Evolutionary conservation across 1,140 invertebrate species (phyloP).

Genomic region (Ruditapes philippinarum): DNA sequence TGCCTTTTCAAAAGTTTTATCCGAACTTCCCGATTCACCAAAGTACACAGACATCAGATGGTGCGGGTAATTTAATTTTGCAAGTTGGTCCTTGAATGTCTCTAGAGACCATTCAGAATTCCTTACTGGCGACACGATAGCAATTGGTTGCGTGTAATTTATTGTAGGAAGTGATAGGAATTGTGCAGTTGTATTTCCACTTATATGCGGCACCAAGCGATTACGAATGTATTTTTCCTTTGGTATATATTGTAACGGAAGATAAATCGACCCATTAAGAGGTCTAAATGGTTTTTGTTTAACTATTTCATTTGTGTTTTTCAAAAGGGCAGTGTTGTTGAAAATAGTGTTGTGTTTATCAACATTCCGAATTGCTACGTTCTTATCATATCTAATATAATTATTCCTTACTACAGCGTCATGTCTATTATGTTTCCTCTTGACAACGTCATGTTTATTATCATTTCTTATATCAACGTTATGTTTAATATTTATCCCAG

Average conservation of each 20-base stretch:
- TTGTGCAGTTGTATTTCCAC: slow-evolving; percentile 58
- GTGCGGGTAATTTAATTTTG: slow-evolving; percentile 78
- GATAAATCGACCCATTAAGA: neutral
- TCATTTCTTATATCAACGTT: too few relatives aligned
- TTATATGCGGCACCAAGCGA: slow-evolving; percentile 68
- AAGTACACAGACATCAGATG: slow-evolving; percentile 78
- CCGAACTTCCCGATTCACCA: slow-evolving; percentile 81
- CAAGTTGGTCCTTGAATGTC: slow-evolving; percentile 70
- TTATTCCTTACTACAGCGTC: too few relatives aligned
- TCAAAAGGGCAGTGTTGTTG: too few relatives aligned
- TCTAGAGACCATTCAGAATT: slow-evolving; percentile 73
- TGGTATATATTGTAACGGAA: slow-evolving; percentile 60
- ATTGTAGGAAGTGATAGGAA: slow-evolving; percentile 59
- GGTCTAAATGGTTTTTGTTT: too few relatives aligned
- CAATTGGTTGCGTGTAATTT: slow-evolving; percentile 65
- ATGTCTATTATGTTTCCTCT: too few relatives aligned
- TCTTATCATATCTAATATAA: too few relatives aligned
- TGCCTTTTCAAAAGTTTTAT: slow-evolving; percentile 75
- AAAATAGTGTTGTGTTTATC: too few relatives aligned
- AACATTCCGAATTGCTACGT: too few relatives aligned
- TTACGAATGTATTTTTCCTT: slow-evolving; percentile 68
- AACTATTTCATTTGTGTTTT: too few relatives aligned
- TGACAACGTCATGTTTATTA: too few relatives aligned
- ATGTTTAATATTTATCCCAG: too few relatives aligned
- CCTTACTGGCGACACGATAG: slow-evolving; percentile 81